phyloP scores from a whole-genome alignment of 2,888 invertebrate genomes.

The Eulithis prunata region DNA sequence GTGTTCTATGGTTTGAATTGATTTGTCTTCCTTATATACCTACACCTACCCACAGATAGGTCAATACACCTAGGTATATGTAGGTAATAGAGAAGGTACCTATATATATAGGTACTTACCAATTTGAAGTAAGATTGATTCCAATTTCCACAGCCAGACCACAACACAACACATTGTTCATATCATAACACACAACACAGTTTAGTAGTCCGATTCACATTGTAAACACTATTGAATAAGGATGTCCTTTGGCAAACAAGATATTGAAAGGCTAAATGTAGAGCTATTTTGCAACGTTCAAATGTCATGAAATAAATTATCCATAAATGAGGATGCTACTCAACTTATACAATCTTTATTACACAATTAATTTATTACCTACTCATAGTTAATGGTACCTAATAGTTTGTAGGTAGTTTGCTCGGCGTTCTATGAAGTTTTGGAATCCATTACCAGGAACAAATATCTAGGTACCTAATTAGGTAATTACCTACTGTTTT shows the following conservation, averaged over 20 bases:
- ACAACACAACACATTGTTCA: background rate
- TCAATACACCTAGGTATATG: too few species aligned
- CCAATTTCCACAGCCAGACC: background rate
- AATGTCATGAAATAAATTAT: conserved; percentile 17
- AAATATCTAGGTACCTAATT: too few species aligned
- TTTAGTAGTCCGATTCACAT: background rate
- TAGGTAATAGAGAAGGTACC: too few species aligned
- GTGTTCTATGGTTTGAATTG: too few species aligned
- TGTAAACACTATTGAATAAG: conserved; percentile 1
- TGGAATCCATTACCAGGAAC: too few species aligned
- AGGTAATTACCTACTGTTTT: too few species aligned
- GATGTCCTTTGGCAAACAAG: conserved; percentile 13
- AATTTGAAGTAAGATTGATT: background rate
- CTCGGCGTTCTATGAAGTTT: too few species aligned
- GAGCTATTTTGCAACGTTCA: conserved; percentile 16
- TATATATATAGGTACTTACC: conserved; percentile 7
- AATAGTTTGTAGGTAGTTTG: too few species aligned
- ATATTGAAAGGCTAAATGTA: conserved; percentile 9
- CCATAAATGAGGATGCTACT: background rate
- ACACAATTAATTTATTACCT: background rate
- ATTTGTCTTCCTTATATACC: too few species aligned
- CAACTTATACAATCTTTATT: conserved; percentile 1
- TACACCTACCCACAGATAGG: too few species aligned
- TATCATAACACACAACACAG: background rate
- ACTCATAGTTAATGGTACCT: too few species aligned